These are phyloP conservation scores for Notospermus geniculatus DNA, from an alignment of 1,140 invertebrate species.

Conservation along the genomic window DNA sequence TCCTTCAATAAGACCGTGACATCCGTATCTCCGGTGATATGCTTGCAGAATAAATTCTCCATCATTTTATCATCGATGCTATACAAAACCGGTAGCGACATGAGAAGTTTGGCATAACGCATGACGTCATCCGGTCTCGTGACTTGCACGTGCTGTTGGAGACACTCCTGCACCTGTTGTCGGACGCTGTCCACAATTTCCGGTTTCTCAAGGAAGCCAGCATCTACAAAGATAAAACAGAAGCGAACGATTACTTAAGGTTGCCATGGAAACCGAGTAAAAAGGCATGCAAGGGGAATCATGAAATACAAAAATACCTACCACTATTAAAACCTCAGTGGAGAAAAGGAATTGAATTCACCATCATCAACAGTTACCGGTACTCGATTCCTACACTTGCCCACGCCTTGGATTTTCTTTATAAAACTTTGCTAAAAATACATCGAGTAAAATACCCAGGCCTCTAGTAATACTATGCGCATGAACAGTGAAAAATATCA, in stretches of 20 bases:
- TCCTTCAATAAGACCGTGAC: slow-evolving; percentile 47
- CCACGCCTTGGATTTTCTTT: no score
- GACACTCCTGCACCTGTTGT: slow-evolving; percentile 38
- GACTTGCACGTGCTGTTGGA: slow-evolving; percentile 47
- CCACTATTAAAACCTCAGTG: no score
- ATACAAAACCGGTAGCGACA: slow-evolving; percentile 49
- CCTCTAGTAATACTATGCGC: no score
- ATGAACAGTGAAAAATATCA: no score
- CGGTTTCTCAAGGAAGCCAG: slow-evolving; percentile 29
- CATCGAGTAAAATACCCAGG: no score
- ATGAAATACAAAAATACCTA: no score
- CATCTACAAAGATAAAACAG: slow-evolving; percentile 7
- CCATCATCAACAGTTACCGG: no score
- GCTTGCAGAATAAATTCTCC: slow-evolving; percentile 48
- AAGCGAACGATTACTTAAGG: slow-evolving; percentile 19
- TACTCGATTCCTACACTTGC: no score
- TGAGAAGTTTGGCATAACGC: slow-evolving; percentile 48
- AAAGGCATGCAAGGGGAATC: background rate
- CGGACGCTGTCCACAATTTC: slow-evolving; percentile 43
- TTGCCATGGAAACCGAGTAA: slow-evolving; percentile 36
- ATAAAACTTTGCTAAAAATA: no score
- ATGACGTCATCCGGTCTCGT: slow-evolving; percentile 45
- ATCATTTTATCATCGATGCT: slow-evolving; percentile 50
- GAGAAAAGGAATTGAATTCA: no score
- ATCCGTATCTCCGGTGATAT: slow-evolving; percentile 42